Conservation (phyloP, 2,113 vertebrate genomes). For the Ploceus nigricollis region DNA sequence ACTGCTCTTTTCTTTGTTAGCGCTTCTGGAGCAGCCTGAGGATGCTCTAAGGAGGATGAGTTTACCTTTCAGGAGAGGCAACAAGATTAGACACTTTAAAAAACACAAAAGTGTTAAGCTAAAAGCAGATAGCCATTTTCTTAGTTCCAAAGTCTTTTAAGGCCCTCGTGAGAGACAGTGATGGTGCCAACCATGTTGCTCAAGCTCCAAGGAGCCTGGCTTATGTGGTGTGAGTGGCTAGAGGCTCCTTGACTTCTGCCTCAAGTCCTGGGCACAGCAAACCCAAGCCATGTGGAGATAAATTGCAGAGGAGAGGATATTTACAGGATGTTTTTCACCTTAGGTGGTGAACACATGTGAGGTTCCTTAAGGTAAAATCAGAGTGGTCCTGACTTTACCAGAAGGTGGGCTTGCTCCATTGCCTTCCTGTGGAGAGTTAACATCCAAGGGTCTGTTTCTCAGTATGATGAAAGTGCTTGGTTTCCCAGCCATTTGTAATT, state of each 20-base stretch:
- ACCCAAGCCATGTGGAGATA: neutral
- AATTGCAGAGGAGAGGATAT: neutral
- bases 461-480: neutral
- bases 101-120: neutral
- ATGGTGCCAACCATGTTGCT: neutral
- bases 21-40: neutral
- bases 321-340: neutral
- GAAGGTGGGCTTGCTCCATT: neutral
- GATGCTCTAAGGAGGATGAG: neutral
- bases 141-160: neutral
- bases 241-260: neutral
- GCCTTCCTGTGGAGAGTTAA: neutral
- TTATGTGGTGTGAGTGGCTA: neutral
- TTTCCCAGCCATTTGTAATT: neutral
- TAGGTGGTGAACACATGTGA: rapidly evolving
- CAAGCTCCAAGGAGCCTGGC: neutral
- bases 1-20: neutral
- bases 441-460: rapidly evolving
- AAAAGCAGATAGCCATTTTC: neutral
- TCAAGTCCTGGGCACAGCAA: neutral
- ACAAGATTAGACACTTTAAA: slow-evolving; percentile 18
- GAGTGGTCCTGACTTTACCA: neutral
- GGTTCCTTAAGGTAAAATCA: neutral
- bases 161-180: neutral
- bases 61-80: slow-evolving; percentile 5